Conservation (phyloP, 2,888 invertebrate species). For the Oasisia sp. region DNA sequence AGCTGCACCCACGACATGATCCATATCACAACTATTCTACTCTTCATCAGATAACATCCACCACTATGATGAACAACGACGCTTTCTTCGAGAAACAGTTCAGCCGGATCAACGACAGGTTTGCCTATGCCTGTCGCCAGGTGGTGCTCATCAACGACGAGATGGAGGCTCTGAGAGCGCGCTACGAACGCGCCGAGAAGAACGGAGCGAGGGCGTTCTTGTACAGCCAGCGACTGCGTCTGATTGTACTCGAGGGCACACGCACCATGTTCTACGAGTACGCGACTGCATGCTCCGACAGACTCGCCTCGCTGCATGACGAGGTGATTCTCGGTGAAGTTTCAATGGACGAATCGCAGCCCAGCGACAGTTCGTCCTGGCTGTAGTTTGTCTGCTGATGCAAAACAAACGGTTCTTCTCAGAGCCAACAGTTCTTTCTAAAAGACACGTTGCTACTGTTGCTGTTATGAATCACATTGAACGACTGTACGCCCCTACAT, state of each 20-base stretch:
- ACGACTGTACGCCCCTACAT: too few species aligned
- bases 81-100: too few species aligned
- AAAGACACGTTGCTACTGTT: background rate
- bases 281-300: background rate
- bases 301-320: background rate
- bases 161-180: background rate
- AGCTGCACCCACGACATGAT: background rate
- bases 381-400: background rate
- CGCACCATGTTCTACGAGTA: background rate
- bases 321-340: too few species aligned
- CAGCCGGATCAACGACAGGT: background rate
- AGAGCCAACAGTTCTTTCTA: background rate
- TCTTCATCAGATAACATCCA: too few species aligned
- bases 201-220: constrained; percentile 5
- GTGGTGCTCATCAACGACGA: background rate
- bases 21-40: background rate
- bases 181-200: constrained; percentile 17
- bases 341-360: background rate
- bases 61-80: too few species aligned
- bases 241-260: background rate
- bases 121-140: background rate
- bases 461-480: too few species aligned
- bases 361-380: background rate
- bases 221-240: constrained; percentile 7
- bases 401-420: constrained; percentile 7